Evolutionary conservation across 2,797 vertebrate species (phyloP).

Genomic region (Sebastolobus alascanus): DNA sequence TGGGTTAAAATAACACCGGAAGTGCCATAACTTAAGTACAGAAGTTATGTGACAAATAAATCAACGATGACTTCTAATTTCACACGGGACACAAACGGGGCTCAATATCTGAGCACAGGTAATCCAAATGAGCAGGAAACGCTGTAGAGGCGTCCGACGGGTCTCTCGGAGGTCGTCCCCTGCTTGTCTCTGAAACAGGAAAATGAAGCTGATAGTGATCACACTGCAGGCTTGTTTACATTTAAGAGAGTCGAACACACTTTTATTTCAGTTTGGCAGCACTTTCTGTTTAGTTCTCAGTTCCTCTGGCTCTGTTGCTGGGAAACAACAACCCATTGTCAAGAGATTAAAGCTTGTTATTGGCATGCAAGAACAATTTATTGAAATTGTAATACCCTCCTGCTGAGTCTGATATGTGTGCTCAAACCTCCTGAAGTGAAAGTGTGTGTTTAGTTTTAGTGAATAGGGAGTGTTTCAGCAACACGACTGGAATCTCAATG

Average conservation of each 20-base stretch:
- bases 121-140: not conserved
- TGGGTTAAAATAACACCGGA: too few species aligned
- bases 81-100: too few species aligned
- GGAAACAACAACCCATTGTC: conserved; percentile 22
- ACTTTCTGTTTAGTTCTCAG: not conserved
- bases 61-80: too few species aligned
- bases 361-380: conserved; percentile 16
- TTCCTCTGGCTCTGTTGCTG: conserved; percentile 15
- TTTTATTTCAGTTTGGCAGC: conserved; percentile 29
- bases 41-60: too few species aligned
- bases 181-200: not conserved
- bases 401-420: not conserved
- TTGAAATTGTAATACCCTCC: not conserved
- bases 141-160: accelerated
- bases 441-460: conserved; percentile 10
- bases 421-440: conserved; percentile 6
- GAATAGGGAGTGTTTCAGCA: conserved; percentile 41
- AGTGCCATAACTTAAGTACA: too few species aligned
- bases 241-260: too few species aligned
- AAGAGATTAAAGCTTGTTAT: conserved; percentile 9
- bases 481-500: conserved; percentile 73
- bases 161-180: not conserved
- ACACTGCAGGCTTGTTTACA: not conserved
- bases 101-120: not conserved
- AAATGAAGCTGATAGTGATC: not conserved